Evolutionary conservation across 1,140 invertebrate species (phyloP), one percentile per base, ranked within the genome.

Genomic region (Bacillus rossius): DNA sequence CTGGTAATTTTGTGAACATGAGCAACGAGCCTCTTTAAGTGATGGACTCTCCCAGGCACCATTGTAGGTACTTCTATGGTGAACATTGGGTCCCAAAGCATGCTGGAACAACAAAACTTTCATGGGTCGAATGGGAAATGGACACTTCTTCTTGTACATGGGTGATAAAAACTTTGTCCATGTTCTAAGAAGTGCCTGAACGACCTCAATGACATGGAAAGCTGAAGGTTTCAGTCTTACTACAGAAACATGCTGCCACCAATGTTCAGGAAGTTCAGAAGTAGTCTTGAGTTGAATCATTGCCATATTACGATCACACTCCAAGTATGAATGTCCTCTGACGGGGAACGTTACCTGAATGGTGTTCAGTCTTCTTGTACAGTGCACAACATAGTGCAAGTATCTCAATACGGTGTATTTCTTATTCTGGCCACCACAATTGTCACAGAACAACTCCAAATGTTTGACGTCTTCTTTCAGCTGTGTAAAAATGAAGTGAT

Each of bases 391-490:
- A 42, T 55, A 40, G 34, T 55, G 26, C 19, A 55, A 23, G 38
- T 17, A n/a, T n/a, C n/a, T n/a, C 7, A 70, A 45, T 22, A 62
- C 38, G 19, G 41, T 62, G 54, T 60, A 63, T 43, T 62, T 63
- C 49, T 53, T 62, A 37, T 64, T 64, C 52, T 64, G 53, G 16
- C 57, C 57, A n/a, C 37, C 22, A 19, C 22, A 55, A 14, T 60
- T 62, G 48, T 64, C 62, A 60, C 60, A 64, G 52, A 64, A 64
- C 34, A 57, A 43, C 42, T 50, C 47, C n/a, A 59, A 29, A 55
- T 55, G 8, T 50, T 41, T 62, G 34, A 48, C 48, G 26, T 25
- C 4, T 34, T 34, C 29, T 34, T 34, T 34, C 29, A 34, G 29
- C 29, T 34, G 29, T 34, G 29, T 34, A 34, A 34, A 34, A 34